phyloP scores from a whole-genome alignment of 2,888 invertebrate species.

The Microctonus aethiopoides region DNA sequence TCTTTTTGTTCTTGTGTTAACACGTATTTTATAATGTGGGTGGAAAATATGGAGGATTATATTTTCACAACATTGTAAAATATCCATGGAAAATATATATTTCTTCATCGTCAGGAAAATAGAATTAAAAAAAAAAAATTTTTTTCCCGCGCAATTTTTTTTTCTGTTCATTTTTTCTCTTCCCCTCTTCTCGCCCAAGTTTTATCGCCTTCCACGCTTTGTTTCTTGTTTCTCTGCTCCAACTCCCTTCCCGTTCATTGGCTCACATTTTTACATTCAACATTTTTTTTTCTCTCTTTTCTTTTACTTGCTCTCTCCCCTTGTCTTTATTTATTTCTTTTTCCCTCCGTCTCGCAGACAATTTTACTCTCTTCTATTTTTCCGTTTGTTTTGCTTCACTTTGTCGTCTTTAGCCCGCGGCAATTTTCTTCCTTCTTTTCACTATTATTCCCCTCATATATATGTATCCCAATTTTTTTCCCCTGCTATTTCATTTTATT shows the following conservation, averaged over 20 bases:
- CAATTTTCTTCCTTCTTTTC: constrained; percentile 2
- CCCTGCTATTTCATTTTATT: constrained; percentile 31
- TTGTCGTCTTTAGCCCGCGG: neutral
- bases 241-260: neutral
- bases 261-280: neutral
- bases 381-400: constrained; percentile 3
- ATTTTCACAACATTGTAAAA: neutral
- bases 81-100: neutral
- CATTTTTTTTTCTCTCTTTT: neutral
- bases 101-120: neutral
- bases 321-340: neutral
- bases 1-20: neutral
- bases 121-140: neutral
- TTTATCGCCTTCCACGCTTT: neutral
- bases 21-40: neutral
- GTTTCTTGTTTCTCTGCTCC: neutral
- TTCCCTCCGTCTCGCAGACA: too few species aligned
- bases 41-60: neutral
- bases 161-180: neutral
- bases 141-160: neutral
- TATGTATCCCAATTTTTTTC: constrained; percentile 29
- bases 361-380: neutral
- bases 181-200: neutral
- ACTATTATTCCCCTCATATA: neutral
- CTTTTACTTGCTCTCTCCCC: neutral